These are phyloP conservation scores for Notothenia rossii DNA, from an alignment of 2,113 vertebrate genomes.

Conservation along the genomic window DNA sequence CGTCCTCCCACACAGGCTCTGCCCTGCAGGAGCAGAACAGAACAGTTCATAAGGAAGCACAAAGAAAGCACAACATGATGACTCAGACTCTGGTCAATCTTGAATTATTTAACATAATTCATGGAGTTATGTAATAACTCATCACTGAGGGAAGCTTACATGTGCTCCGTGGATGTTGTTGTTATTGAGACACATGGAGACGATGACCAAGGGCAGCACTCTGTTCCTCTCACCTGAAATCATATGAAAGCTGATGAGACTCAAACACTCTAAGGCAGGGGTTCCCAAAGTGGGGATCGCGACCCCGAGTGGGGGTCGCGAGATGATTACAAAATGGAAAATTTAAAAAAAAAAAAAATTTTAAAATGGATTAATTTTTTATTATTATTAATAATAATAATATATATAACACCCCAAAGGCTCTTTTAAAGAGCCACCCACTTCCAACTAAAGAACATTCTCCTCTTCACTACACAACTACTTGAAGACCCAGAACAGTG, in stretches of 20 bases:
- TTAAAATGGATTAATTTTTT: too few relatives aligned
- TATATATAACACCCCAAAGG: too few relatives aligned
- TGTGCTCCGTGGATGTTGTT: conserved; percentile 62
- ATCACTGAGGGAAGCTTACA: conserved; percentile 67
- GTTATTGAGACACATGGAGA: conserved; percentile 50
- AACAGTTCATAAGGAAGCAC: background rate
- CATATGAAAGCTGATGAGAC: background rate
- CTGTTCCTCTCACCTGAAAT: conserved; percentile 73
- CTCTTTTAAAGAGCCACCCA: too few relatives aligned
- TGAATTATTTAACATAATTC: background rate
- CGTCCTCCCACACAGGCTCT: conserved; percentile 86
- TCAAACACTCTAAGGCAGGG: background rate
- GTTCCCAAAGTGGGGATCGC: too few relatives aligned
- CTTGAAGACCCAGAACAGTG: too few relatives aligned
- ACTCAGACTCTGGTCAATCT: too few relatives aligned
- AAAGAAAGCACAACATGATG: background rate
- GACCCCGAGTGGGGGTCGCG: too few relatives aligned
- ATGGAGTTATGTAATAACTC: background rate
- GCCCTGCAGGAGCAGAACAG: conserved; percentile 82
- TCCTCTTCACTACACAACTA: too few relatives aligned
- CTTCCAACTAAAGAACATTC: too few relatives aligned
- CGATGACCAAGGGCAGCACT: conserved; percentile 72
- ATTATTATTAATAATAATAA: too few relatives aligned
- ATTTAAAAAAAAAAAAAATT: too few relatives aligned
- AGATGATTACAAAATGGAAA: too few relatives aligned